Evolutionary conservation across 2,797 vertebrate species (phyloP).

Genomic region (Sebastes hubbsi): DNA sequence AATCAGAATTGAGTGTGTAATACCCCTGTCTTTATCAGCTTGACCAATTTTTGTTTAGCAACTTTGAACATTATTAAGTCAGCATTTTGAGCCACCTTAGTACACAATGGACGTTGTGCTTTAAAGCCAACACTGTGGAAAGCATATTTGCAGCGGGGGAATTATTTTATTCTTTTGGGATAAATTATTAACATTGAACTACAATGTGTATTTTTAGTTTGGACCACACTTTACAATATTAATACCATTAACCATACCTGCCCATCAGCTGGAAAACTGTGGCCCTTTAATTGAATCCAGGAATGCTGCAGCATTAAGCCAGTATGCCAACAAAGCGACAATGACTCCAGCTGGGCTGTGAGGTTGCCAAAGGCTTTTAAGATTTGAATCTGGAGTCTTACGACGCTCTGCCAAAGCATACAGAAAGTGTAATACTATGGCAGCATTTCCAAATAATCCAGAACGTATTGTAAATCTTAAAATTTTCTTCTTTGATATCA

Average conservation of each 20-base stretch:
- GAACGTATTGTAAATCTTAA: background rate
- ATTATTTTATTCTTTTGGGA: conserved; percentile 9
- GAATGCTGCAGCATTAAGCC: background rate
- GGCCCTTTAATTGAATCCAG: conserved; percentile 18
- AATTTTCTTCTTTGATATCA: background rate
- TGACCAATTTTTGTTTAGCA: background rate
- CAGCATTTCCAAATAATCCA: background rate
- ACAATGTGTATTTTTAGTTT: conserved; percentile 52
- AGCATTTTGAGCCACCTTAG: background rate
- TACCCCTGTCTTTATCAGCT: too few relatives aligned
- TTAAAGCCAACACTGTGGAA: background rate
- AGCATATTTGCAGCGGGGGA: conserved; percentile 6
- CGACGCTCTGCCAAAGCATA: background rate
- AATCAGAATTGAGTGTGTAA: background rate
- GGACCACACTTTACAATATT: conserved; percentile 54
- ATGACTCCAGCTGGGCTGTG: background rate
- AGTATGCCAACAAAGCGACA: conserved; percentile 16
- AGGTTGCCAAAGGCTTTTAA: conserved; percentile 13
- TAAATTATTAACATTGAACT: conserved; percentile 60
- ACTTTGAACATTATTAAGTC: background rate
- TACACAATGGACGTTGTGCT: background rate
- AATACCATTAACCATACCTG: conserved; percentile 55
- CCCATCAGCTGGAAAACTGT: conserved; percentile 32
- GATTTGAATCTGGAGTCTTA: background rate
- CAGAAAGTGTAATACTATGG: background rate